Evolutionary conservation across 2,113 vertebrate species (phyloP), one percentile per base, ranked within the genome.

Genomic region (Rhegmatorhina hoffmannsi): DNA sequence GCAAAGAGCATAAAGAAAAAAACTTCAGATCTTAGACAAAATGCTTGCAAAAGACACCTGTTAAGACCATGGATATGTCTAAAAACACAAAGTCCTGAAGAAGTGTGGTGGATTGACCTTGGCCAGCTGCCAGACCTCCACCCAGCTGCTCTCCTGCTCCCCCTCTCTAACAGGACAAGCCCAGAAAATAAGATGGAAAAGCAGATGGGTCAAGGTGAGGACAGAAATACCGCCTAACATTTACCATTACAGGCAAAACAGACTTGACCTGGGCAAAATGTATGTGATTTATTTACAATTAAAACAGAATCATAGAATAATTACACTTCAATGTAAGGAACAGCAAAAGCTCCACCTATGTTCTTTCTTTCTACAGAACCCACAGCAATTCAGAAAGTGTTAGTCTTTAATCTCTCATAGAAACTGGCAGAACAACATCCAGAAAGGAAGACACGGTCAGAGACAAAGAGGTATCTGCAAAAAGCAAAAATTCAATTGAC

Each of bases 121-220:
- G 49, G 43, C 56, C 46, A 67, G 25, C n/a, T 36, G 38, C 17
- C 5, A 15, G 36, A 31, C 7, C 4, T 7, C 8, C 20, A 31
- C 11, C 8, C 60, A 43, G 43, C 11, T 0, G 0, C 31, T 72
- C 68, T 62, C 52, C 47, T 11, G 21, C 9, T 36, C 10, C 20
- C 12, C 4, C 10, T 58, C 38, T 29, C 49, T 40, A 69, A 26
- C 17, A 55, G 29, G 20, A 49, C 17, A 62, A 29, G 29, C 20
- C 69, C 29, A 55, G 20, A n/a, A 83, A 34, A 31, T 6, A 83
- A 23, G 40, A 55, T 26, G 17, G 24, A 40, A 60, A 89, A 62
- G 44, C 40, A 25, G 40, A 79, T 21, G 29, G 43, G 43, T 49
- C 50, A 64, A 26, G 50, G 33, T 46, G 14, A 47, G 25, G 18